phyloP scores from a whole-genome alignment of 2,888 invertebrate species.

The Pristionchus mayeri region DNA sequence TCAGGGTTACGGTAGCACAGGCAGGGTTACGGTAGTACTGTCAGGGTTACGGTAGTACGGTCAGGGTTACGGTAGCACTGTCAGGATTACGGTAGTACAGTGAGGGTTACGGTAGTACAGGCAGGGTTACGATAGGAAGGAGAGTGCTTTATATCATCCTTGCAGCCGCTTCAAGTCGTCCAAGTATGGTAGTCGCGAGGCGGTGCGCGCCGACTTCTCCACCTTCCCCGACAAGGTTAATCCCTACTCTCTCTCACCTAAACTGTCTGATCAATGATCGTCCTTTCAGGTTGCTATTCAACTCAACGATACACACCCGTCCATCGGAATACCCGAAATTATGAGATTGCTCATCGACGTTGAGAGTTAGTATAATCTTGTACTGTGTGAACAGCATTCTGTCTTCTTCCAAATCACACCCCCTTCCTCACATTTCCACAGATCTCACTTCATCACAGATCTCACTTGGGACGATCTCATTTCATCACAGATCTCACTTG shows the following conservation, averaged over 20 bases:
- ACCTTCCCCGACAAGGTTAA: conserved; percentile 91
- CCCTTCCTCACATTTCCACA: background rate
- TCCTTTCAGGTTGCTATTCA: conserved; percentile 87
- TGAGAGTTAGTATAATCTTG: conserved; percentile 82
- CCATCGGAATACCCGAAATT: conserved; percentile 95
- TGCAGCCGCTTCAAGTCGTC: conserved; percentile 95
- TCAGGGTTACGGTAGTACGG: too few relatives aligned
- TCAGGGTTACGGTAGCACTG: too few relatives aligned
- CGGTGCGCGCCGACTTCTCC: conserved; percentile 89
- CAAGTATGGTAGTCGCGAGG: conserved; percentile 90
- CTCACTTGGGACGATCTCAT: too few relatives aligned
- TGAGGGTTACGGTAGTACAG: too few relatives aligned
- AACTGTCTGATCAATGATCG: background rate
- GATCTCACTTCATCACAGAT: too few relatives aligned
- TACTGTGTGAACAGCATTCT: background rate
- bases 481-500: conserved; percentile 82
- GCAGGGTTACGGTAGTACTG: too few relatives aligned
- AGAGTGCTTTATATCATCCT: conserved; percentile 74
- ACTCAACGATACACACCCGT: conserved; percentile 98
- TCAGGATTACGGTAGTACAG: too few relatives aligned
- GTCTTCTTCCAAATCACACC: background rate
- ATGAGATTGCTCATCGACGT: conserved; percentile 94
- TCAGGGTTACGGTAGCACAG: too few relatives aligned
- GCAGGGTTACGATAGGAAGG: too few relatives aligned
- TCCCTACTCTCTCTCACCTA: too few relatives aligned